Evolutionary conservation across 2,888 invertebrate genomes (phyloP).

Genomic region (Camponotus fellah): DNA sequence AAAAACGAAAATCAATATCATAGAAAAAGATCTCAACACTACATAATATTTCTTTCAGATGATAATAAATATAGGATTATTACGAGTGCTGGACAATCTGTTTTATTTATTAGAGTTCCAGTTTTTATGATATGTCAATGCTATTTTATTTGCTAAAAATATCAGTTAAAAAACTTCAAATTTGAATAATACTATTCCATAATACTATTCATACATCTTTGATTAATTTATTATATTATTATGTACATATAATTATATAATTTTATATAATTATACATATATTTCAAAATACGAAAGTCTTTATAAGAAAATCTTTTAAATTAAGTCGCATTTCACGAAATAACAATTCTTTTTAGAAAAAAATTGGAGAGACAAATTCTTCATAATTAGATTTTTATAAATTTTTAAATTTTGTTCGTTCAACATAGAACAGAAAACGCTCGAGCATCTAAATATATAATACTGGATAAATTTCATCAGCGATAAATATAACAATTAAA

Average conservation of each 20-base stretch:
- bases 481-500: background rate
- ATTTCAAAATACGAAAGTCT: background rate
- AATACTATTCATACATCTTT: background rate
- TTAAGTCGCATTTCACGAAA: background rate
- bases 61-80: slow-evolving; percentile 81
- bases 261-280: background rate
- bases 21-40: slow-evolving; percentile 60
- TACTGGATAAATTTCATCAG: background rate
- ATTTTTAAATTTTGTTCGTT: background rate
- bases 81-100: slow-evolving; percentile 70
- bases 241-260: background rate
- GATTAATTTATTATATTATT: background rate
- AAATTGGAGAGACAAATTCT: background rate
- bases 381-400: background rate
- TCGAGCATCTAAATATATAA: slow-evolving; percentile 8
- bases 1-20: slow-evolving; percentile 17
- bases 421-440: background rate
- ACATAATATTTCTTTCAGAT: slow-evolving; percentile 71
- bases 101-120: slow-evolving; percentile 79
- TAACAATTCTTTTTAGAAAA: background rate
- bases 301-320: background rate
- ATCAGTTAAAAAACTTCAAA: background rate
- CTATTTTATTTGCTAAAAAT: slow-evolving; percentile 3
- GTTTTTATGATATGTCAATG: slow-evolving; percentile 59
- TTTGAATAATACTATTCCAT: background rate